Evolutionary conservation across 2,888 invertebrate species (phyloP).

Genomic region (Entomobrya multifasciata): DNA sequence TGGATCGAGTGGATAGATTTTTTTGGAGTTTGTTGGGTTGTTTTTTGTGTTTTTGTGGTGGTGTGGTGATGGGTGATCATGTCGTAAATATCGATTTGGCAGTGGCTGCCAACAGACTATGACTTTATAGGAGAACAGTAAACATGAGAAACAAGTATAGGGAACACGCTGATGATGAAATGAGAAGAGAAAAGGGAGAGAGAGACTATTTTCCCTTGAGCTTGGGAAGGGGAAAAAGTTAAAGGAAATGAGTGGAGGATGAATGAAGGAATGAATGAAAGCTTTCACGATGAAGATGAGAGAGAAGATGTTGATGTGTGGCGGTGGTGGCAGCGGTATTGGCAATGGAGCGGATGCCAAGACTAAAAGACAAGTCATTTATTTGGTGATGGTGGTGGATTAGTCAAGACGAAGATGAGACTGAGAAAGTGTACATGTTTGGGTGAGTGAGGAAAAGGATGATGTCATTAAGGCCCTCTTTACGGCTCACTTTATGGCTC

Average conservation of each 20-base stretch:
- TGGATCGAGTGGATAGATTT: too few relatives aligned
- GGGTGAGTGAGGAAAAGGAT: slow-evolving; percentile 34
- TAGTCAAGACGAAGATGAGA: slow-evolving; percentile 29
- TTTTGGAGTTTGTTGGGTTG: too few relatives aligned
- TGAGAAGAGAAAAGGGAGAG: neutral
- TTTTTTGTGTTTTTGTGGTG: neutral
- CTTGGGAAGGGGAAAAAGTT: slow-evolving; percentile 17
- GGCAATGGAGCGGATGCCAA: slow-evolving; percentile 53
- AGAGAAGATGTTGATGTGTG: slow-evolving; percentile 33
- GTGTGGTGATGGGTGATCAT: slow-evolving; percentile 47
- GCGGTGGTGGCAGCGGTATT: slow-evolving; percentile 6
- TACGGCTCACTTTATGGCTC: slow-evolving; percentile 62
- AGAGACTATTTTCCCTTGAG: slow-evolving; percentile 24
- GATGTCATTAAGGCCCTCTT: slow-evolving; percentile 64
- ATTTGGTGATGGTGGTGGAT: slow-evolving; percentile 40
- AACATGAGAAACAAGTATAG: neutral
- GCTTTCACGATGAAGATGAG: slow-evolving; percentile 40
- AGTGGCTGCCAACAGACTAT: slow-evolving; percentile 36
- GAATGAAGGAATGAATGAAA: slow-evolving; percentile 62
- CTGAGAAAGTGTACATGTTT: neutral
- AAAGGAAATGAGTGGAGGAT: slow-evolving; percentile 59
- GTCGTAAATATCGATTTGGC: slow-evolving; percentile 62
- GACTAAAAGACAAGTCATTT: slow-evolving; percentile 51
- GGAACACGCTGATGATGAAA: too few relatives aligned
- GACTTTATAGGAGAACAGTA: neutral